Evolutionary conservation across 2,888 invertebrate genomes (phyloP).

Genomic region (Callyntrura guangdongensis): DNA sequence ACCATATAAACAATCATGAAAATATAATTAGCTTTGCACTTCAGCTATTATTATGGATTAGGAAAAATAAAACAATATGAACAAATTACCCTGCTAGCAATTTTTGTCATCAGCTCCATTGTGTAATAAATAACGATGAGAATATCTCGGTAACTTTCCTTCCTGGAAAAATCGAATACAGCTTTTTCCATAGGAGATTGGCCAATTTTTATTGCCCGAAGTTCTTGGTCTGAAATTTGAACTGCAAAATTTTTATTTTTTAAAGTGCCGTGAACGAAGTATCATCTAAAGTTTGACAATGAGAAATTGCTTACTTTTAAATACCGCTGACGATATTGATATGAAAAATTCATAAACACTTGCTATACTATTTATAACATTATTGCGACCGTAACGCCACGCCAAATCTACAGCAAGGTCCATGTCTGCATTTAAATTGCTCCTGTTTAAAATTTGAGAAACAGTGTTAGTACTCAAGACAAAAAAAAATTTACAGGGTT

Average conservation of each 20-base stretch:
- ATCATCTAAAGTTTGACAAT: too few relatives aligned
- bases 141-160: constrained; percentile 81
- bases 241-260: constrained; percentile 57
- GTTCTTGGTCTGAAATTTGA: constrained; percentile 71
- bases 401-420: constrained; percentile 89
- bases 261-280: not conserved
- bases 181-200: constrained; percentile 80
- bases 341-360: constrained; percentile 90
- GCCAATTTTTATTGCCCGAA: constrained; percentile 65
- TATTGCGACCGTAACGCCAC: constrained; percentile 89
- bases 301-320: constrained; percentile 86
- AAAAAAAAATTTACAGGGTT: too few relatives aligned
- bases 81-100: constrained; percentile 77
- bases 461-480: too few relatives aligned
- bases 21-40: too few relatives aligned
- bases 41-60: too few relatives aligned
- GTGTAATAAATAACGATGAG: constrained; percentile 82
- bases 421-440: constrained; percentile 83
- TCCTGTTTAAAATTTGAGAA: constrained; percentile 73
- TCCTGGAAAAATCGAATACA: constrained; percentile 83
- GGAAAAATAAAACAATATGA: too few relatives aligned
- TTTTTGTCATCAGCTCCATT: constrained; percentile 81
- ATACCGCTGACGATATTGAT: constrained; percentile 88
- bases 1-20: too few relatives aligned
- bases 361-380: constrained; percentile 89